Evolutionary conservation across 1,140 invertebrate species (phyloP).

Genomic region (Ceratina japonica): DNA sequence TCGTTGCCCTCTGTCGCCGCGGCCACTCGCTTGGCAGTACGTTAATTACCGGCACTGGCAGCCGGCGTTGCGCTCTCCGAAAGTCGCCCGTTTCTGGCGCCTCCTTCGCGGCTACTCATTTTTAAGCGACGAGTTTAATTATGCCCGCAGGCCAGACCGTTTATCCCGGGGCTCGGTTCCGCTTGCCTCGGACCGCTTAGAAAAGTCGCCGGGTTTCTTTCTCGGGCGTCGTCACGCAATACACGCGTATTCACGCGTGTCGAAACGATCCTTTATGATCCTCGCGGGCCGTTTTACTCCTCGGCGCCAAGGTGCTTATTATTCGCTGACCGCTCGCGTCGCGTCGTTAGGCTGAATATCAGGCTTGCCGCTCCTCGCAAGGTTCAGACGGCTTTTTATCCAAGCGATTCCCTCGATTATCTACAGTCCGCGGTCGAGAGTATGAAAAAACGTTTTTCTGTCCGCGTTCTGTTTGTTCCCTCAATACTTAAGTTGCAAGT

Average conservation of each 20-base stretch:
- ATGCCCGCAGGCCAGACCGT: conserved; percentile 48
- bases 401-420: not conserved
- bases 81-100: conserved; percentile 51
- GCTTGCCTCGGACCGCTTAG: not conserved
- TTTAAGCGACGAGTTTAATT: conserved; percentile 68
- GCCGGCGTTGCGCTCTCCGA: conserved; percentile 32
- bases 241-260: conserved; percentile 17
- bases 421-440: too few relatives aligned
- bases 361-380: not conserved
- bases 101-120: conserved; percentile 61
- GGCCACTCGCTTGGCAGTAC: conserved; percentile 49
- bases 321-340: not conserved
- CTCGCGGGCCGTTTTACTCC: conserved; percentile 10
- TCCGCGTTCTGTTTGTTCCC: too few relatives aligned
- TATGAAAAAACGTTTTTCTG: not conserved
- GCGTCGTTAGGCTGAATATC: not conserved
- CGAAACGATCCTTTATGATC: conserved; percentile 33
- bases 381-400: not conserved
- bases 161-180: conserved; percentile 36
- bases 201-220: conserved; percentile 29
- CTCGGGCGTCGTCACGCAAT: conserved; percentile 32
- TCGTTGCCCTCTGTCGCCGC: not conserved
- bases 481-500: too few relatives aligned
- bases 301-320: conserved; percentile 18
- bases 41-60: conserved; percentile 60